These are phyloP conservation scores for Drosophila kepulauana DNA, from an alignment of 1,140 invertebrate species.

Conservation along the genomic window DNA sequence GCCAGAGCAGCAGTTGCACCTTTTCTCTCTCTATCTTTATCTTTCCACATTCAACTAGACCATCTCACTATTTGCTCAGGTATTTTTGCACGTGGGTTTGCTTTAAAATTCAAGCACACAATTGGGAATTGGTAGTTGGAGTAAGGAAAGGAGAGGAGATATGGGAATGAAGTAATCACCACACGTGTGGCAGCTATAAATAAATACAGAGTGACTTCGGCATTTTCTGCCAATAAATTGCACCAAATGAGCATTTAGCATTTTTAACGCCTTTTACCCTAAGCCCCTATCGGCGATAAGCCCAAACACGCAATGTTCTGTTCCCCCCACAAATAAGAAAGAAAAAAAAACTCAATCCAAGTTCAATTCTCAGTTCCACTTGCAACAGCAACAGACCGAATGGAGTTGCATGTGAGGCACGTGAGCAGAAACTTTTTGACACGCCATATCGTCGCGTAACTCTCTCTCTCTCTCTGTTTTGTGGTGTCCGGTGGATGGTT, in stretches of 20 bases:
- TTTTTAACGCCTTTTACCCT: conserved; percentile 69
- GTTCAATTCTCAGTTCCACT: conserved; percentile 18
- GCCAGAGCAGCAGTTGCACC: not conserved
- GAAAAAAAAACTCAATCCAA: not conserved
- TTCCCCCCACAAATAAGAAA: not conserved
- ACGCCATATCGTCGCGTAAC: conserved; percentile 42
- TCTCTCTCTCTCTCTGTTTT: not conserved
- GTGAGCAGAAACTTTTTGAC: conserved; percentile 52
- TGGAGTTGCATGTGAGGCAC: conserved; percentile 62
- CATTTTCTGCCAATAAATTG: conserved; percentile 63
- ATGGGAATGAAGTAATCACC: conserved; percentile 43
- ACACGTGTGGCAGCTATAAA: conserved; percentile 49
- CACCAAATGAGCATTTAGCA: conserved; percentile 69
- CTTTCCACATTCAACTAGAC: not conserved
- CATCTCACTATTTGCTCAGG: conserved; percentile 8
- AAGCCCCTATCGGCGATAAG: conserved; percentile 57
- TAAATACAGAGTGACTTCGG: conserved; percentile 33
- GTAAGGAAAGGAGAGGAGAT: not conserved
- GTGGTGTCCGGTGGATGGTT: not conserved
- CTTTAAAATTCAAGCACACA: conserved; percentile 41
- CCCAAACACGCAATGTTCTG: conserved; percentile 59
- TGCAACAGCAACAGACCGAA: conserved; percentile 3
- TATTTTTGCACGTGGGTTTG: conserved; percentile 36
- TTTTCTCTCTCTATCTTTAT: not conserved
- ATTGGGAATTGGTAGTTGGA: conserved; percentile 22